Conservation (phyloP, 2,113 vertebrate species). For the Callipepla californica region DNA sequence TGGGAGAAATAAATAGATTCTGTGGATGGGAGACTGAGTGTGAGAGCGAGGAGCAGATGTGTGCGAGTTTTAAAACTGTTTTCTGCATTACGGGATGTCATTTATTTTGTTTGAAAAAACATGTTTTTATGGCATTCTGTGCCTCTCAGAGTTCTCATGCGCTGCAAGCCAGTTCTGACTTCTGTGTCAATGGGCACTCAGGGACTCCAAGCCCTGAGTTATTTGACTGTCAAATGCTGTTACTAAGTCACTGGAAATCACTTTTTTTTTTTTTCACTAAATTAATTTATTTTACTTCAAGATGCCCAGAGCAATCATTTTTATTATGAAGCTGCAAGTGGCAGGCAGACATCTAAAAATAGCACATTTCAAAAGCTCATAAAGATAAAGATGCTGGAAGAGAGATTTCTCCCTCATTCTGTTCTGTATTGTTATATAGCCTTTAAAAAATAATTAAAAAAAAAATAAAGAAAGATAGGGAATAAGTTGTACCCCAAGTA, state of each 20-base stretch:
- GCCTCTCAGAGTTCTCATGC: slow-evolving; percentile 43
- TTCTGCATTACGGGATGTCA: slow-evolving; percentile 71
- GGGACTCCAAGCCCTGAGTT: slow-evolving; percentile 11
- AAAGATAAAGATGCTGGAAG: background rate
- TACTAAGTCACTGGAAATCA: slow-evolving; percentile 29
- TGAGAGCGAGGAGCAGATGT: slow-evolving; percentile 56
- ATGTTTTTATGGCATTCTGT: slow-evolving; percentile 27
- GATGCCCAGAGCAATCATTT: slow-evolving; percentile 39
- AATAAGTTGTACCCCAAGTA: background rate
- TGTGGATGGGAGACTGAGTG: slow-evolving; percentile 47
- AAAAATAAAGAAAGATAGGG: background rate
- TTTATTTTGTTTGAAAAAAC: slow-evolving; percentile 65
- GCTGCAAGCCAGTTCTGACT: slow-evolving; percentile 39
- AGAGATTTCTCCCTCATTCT: background rate
- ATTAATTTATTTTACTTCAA: slow-evolving; percentile 46
- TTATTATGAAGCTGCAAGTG: slow-evolving; percentile 36
- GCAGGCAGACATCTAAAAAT: slow-evolving; percentile 37
- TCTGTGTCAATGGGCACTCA: slow-evolving; percentile 58
- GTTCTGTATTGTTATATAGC: background rate
- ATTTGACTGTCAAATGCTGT: slow-evolving; percentile 52
- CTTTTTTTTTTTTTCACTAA: background rate
- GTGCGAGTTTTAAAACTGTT: slow-evolving; percentile 1
- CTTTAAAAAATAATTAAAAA: background rate
- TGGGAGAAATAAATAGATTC: slow-evolving; percentile 67
- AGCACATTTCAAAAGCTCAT: slow-evolving; percentile 2